Conservation (phyloP, 2,888 invertebrate genomes). For the Amiota mariae region DNA sequence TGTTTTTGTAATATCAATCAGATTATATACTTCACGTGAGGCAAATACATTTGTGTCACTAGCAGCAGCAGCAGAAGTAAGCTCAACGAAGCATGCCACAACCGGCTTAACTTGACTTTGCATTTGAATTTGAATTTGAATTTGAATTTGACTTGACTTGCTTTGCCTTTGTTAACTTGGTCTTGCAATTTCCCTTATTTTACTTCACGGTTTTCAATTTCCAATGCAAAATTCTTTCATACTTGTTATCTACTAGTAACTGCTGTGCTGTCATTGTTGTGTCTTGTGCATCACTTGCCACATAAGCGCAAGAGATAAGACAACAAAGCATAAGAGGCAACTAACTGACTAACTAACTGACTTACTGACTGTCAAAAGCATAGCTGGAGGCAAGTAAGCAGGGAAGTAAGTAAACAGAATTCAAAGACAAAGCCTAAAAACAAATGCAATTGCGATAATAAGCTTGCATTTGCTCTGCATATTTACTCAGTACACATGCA, state of each 20-base stretch:
- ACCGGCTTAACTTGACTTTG: neutral
- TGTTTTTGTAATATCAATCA: no score
- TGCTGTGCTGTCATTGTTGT: neutral
- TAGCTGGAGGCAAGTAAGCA: no score
- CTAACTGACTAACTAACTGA: neutral
- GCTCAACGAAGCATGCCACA: no score
- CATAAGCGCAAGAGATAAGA: neutral
- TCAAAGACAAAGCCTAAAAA: conserved; percentile 32
- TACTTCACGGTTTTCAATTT: neutral
- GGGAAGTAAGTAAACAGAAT: no score
- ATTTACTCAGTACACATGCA: neutral
- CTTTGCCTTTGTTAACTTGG: neutral
- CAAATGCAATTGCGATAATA: conserved; percentile 47
- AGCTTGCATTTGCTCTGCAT: conserved; percentile 40
- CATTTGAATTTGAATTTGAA: neutral
- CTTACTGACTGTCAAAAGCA: neutral
- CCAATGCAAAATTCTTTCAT: neutral
- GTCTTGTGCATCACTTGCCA: neutral
- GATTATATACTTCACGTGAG: no score
- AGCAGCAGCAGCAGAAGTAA: no score
- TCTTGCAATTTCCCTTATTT: neutral
- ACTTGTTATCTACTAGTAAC: neutral
- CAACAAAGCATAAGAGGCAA: neutral
- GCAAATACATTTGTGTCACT: no score
- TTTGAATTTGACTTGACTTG: neutral